phyloP scores from a whole-genome alignment of 2,888 invertebrate species.

The Piscicola geometra region DNA sequence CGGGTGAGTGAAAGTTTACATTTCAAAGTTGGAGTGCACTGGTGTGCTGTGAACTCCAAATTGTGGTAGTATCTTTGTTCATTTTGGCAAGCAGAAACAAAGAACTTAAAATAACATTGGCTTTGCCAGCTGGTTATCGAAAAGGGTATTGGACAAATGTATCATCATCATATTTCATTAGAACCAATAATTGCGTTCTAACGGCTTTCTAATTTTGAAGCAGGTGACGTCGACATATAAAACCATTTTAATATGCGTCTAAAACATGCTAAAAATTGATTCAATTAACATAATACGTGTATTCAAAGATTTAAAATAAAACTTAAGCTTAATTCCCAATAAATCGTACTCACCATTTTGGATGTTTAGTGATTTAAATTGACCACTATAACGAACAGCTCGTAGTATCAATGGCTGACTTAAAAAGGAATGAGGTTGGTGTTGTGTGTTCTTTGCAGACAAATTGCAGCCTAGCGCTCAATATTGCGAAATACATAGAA shows the following conservation, averaged over 20 bases:
- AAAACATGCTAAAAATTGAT: neutral
- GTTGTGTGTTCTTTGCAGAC: conserved; percentile 37
- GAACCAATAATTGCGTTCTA: too few species aligned
- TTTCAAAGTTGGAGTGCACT: neutral
- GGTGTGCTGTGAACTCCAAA: neutral
- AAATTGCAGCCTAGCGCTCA: neutral
- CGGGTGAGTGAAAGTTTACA: neutral
- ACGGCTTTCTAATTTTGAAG: neutral
- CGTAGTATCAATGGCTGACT: conserved; percentile 48
- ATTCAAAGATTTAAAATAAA: neutral
- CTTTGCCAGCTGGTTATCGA: too few species aligned
- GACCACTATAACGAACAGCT: conserved; percentile 44
- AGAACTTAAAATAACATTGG: neutral
- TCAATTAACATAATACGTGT: neutral
- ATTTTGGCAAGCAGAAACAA: neutral
- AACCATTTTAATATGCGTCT: neutral
- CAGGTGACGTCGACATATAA: conserved; percentile 9
- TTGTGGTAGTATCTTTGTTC: neutral
- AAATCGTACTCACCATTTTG: conserved; percentile 51
- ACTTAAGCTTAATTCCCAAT: neutral
- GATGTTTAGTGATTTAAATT: conserved; percentile 48
- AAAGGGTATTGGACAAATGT: neutral
- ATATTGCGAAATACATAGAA: too few species aligned
- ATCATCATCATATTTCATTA: too few species aligned
- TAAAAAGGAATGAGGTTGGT: conserved; percentile 47